Evolutionary conservation across 2,888 invertebrate species (phyloP).

Genomic region (Diachrysia chrysitis): DNA sequence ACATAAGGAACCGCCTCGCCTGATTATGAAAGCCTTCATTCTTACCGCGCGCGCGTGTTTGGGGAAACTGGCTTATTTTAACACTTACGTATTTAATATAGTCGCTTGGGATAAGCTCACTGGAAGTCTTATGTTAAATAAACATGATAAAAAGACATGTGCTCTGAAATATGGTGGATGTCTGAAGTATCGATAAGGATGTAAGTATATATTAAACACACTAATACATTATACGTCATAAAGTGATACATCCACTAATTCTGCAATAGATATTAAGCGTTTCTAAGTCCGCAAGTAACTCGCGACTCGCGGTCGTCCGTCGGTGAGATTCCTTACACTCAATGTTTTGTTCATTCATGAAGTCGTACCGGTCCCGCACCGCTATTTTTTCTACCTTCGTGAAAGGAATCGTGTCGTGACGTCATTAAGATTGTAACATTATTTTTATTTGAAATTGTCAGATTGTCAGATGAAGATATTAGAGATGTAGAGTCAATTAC

Average conservation of each 20-base stretch:
- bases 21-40: conserved; percentile 46
- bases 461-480: neutral
- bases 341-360: conserved; percentile 18
- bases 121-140: too few species aligned
- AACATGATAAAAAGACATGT: too few species aligned
- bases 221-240: too few species aligned
- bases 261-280: conserved; percentile 11
- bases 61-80: conserved; percentile 31
- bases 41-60: conserved; percentile 37
- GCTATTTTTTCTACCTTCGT: conserved; percentile 11
- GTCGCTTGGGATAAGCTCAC: too few species aligned
- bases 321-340: conserved; percentile 13
- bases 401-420: conserved; percentile 22
- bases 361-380: conserved; percentile 6
- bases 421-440: conserved; percentile 18
- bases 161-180: too few species aligned
- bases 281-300: neutral
- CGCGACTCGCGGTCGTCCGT: neutral
- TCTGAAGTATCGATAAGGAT: too few species aligned
- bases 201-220: too few species aligned
- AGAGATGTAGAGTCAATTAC: neutral
- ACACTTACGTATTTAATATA: too few species aligned
- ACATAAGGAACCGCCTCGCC: conserved; percentile 27
- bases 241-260: conserved; percentile 26
- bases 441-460: conserved; percentile 3